Evolutionary conservation across 2,113 vertebrate genomes (phyloP).

Genomic region (Macrotus californicus): DNA sequence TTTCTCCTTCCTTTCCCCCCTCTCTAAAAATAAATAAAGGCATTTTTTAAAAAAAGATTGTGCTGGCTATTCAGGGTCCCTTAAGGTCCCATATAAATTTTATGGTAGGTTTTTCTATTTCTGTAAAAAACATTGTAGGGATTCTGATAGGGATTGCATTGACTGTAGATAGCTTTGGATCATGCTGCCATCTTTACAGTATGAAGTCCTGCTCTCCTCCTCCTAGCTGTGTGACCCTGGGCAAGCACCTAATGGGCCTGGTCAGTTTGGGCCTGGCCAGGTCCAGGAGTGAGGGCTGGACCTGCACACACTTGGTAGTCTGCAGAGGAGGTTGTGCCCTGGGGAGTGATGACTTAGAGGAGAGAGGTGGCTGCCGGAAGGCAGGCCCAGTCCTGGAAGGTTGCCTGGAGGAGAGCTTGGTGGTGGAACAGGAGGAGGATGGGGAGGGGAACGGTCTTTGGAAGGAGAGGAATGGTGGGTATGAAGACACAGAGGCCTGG

Average conservation of each 20-base stretch:
- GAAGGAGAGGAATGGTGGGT: not conserved
- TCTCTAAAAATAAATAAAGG: no score
- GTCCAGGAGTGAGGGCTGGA: not conserved
- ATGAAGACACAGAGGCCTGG: not conserved
- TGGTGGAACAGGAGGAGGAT: not conserved
- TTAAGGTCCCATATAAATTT: not conserved
- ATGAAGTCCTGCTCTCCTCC: not conserved
- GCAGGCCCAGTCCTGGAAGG: not conserved
- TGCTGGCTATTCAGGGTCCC: not conserved
- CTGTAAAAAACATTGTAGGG: not conserved
- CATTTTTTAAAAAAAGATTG: not conserved
- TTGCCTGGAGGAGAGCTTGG: constrained; percentile 3
- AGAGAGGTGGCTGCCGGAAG: not conserved
- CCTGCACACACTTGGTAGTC: not conserved
- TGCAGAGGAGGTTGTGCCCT: not conserved
- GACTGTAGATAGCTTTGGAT: not conserved
- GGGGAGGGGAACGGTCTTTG: not conserved
- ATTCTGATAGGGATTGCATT: not conserved
- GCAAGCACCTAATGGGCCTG: not conserved
- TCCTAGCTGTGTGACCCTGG: not conserved
- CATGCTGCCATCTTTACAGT: not conserved
- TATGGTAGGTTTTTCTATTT: not conserved
- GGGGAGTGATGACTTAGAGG: not conserved
- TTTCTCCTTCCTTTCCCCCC: no score
- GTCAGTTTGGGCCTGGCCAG: not conserved